Evolutionary conservation across 2,113 vertebrate species (phyloP).

Genomic region (Chaetops frenatus): DNA sequence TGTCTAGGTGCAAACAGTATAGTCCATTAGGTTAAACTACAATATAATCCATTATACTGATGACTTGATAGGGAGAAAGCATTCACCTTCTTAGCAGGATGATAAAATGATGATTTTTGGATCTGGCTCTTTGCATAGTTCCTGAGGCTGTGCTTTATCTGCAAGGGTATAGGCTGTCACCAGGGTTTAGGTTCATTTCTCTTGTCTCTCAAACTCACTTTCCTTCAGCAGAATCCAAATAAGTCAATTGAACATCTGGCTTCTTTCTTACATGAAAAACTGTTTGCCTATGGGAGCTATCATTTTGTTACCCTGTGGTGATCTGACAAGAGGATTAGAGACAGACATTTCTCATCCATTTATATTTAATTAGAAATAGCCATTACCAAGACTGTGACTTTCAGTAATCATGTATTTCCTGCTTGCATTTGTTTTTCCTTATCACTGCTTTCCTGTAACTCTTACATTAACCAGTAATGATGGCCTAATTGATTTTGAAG

Average conservation of each 20-base stretch:
- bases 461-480: not conserved
- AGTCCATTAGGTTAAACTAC: not conserved
- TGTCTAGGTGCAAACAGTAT: not conserved
- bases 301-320: not conserved
- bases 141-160: not conserved
- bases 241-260: not conserved
- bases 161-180: not conserved
- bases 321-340: not conserved
- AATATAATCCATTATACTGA: not conserved
- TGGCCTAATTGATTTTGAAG: not conserved
- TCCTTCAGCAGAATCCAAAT: not conserved
- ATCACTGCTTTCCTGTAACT: conserved; percentile 30
- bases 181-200: not conserved
- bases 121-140: not conserved
- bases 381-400: not conserved
- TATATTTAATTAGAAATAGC: conserved; percentile 39
- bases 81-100: not conserved
- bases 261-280: not conserved
- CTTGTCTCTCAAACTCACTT: not conserved
- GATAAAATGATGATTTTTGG: not conserved
- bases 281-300: not conserved
- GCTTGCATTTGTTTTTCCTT: not conserved
- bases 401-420: not conserved
- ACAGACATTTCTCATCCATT: conserved; percentile 25
- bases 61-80: not conserved